Evolutionary conservation across 2,888 invertebrate genomes (phyloP), one percentile per base, ranked within the genome.

Genomic region (Dryocosmus kuriphilus): DNA sequence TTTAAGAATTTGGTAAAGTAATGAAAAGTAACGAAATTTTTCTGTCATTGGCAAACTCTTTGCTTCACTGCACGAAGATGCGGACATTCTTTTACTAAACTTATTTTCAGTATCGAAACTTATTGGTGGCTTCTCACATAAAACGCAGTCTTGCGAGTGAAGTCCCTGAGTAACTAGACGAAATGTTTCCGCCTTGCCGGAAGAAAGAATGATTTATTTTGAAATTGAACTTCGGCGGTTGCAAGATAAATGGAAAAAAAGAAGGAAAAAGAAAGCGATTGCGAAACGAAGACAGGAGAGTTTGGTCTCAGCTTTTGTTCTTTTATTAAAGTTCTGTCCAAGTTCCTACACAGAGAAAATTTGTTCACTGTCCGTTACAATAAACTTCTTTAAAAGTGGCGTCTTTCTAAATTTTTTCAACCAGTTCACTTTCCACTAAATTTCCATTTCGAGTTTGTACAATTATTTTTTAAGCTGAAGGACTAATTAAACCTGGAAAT

Each of bases 321-420:
- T 77, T 81, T 79, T 74, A 79, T 79, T 77, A 77, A 76, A 80
- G 65, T 79, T 27, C 19, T 24, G 38, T 55, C 19, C 38, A 57
- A 77, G 27, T 77, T 71, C 77, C 41, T 41, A 5, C 16, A 38
- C 38, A 16, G 16, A 41, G 16, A 41, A 38, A 14, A 38, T 14
- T 38, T 38, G 38, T 16, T 41, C 41, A 16, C 5, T 41, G 6
- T 16, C 16, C 16, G 5, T 41, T 41, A 16, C 41, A 41, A 41
- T 41, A 5, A 41, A 41, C 16, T 16, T 16, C 1, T 11, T 41
- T 16, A 41, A 16, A 41, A 41, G 16, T 41, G 16, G 16, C 16
- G 6, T 16, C 5, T 16, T 16, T 0, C 1, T 41, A 5, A 16
- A 16, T 16, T 6, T 41, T 41, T 1, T 16, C 5, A 41, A 5